A percentile compares a stretch with the other conserved stretches of the same genome.
These are phyloP conservation scores for Chamaea fasciata DNA, from an alignment of 2,113 vertebrate genomes.

Conservation along the genomic window DNA sequence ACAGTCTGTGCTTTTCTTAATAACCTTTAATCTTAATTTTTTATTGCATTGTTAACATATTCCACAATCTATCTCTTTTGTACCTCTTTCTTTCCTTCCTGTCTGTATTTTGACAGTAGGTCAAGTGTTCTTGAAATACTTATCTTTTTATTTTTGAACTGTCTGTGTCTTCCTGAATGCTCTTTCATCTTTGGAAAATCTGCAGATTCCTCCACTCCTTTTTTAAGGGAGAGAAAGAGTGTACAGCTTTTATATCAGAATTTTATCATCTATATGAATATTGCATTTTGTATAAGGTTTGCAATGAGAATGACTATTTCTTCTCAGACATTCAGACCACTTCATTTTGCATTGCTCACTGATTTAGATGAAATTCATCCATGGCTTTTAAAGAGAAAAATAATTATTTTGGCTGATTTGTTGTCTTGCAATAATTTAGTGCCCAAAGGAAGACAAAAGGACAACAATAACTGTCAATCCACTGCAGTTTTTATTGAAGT, in stretches of 20 bases:
- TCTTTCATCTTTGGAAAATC: slow-evolving; percentile 8
- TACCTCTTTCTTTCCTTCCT: neutral
- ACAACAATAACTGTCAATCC: neutral
- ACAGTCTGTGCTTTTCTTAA: neutral
- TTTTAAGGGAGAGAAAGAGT: neutral
- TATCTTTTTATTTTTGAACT: slow-evolving; percentile 1
- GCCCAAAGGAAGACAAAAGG: neutral
- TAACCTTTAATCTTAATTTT: neutral
- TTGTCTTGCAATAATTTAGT: neutral
- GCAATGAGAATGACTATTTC: neutral
- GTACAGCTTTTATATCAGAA: neutral
- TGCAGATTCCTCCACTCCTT: neutral
- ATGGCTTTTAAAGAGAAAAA: neutral
- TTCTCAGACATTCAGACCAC: neutral
- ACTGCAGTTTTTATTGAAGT: neutral
- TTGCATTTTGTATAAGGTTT: neutral
- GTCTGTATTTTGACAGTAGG: neutral
- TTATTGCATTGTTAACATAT: neutral
- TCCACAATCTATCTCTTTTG: neutral
- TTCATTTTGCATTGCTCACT: neutral
- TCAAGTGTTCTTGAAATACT: slow-evolving; percentile 7
- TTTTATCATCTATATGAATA: neutral
- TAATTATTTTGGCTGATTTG: neutral
- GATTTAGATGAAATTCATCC: neutral
- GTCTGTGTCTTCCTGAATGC: neutral